Conservation (phyloP, 2,888 invertebrate genomes). For the Pogonocherus hispidulus region DNA sequence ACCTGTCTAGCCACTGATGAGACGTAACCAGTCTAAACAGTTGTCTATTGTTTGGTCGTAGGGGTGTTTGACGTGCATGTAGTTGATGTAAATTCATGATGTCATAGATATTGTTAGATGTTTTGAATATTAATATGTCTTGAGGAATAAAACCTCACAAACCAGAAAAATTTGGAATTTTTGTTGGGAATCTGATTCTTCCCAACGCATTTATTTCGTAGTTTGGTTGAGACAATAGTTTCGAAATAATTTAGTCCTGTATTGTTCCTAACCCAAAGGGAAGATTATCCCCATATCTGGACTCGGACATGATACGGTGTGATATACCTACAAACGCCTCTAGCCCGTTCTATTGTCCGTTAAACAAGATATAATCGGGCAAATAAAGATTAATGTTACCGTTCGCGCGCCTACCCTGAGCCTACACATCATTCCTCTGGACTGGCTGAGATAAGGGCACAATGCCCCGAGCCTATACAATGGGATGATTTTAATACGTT, state of each 20-base stretch:
- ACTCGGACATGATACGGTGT: background rate
- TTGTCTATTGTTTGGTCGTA: too few relatives aligned
- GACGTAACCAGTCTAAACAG: too few relatives aligned
- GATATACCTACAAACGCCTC: background rate
- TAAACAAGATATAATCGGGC: conserved; percentile 33
- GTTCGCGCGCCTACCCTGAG: conserved; percentile 40
- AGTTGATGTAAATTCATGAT: too few relatives aligned
- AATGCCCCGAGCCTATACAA: conserved; percentile 32
- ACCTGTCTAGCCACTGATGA: too few relatives aligned
- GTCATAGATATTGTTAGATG: too few relatives aligned
- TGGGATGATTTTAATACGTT: conserved; percentile 26
- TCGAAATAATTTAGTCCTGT: background rate
- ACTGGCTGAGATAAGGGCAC: conserved; percentile 45
- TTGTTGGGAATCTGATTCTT: too few relatives aligned
- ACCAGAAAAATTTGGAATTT: too few relatives aligned
- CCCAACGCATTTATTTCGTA: too few relatives aligned
- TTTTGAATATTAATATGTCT: too few relatives aligned
- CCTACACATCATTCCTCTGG: conserved; percentile 44
- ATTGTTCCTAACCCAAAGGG: background rate
- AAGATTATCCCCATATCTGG: background rate
- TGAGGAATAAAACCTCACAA: too few relatives aligned
- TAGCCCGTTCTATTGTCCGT: conserved; percentile 16
- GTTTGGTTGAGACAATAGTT: too few relatives aligned
- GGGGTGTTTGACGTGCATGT: too few relatives aligned
- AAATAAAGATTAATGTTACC: conserved; percentile 50